Percentiles rank a stretch among this genome's conserved stretches.
Conservation (phyloP, 2,113 vertebrate species). For the Dicentrarchus labrax region DNA sequence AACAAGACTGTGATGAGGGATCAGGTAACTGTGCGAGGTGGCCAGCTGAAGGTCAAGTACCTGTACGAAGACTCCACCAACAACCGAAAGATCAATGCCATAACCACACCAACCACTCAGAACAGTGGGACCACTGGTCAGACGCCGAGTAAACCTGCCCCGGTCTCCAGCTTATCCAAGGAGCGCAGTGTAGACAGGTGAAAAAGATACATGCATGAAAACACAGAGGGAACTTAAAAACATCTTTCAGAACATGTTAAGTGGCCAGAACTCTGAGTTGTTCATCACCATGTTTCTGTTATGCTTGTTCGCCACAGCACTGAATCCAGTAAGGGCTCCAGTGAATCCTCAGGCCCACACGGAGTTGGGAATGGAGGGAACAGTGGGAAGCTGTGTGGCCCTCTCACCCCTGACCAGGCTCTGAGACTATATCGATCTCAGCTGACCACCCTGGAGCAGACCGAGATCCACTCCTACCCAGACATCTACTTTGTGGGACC, state of each 20-base stretch:
- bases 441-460: constrained; percentile 91
- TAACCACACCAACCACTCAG: constrained; percentile 83
- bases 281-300: background rate
- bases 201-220: background rate
- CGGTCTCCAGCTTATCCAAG: constrained; percentile 81
- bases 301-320: constrained; percentile 59
- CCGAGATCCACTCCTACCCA: constrained; percentile 91
- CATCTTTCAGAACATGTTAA: background rate
- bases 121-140: constrained; percentile 74
- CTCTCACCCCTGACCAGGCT: constrained; percentile 91
- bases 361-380: constrained; percentile 60
- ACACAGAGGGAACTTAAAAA: background rate
- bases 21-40: constrained; percentile 84
- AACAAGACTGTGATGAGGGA: constrained; percentile 89
- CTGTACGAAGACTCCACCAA: constrained; percentile 92
- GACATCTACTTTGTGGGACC: constrained; percentile 97
- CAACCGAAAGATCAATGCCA: constrained; percentile 85
- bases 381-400: constrained; percentile 81
- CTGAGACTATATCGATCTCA: constrained; percentile 93
- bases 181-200: constrained; percentile 88
- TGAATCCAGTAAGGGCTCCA: constrained; percentile 82
- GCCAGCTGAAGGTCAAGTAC: constrained; percentile 94
- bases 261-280: background rate
- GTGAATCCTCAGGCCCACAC: constrained; percentile 78
- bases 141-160: constrained; percentile 81